These are phyloP conservation scores for Phania funesta DNA, from an alignment of 2,888 invertebrate species.

Conservation along the genomic window DNA sequence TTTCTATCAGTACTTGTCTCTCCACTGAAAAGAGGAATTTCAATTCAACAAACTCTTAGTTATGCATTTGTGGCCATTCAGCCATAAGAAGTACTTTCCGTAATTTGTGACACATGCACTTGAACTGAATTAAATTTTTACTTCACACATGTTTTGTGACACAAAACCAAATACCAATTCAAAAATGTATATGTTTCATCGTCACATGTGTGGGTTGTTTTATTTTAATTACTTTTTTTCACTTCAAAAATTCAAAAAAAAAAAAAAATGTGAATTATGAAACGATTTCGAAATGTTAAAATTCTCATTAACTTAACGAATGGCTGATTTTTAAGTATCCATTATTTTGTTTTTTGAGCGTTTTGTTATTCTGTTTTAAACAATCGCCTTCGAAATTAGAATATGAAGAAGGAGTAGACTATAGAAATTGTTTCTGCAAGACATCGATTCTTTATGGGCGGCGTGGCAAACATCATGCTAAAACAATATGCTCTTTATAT, in stretches of 20 bases:
- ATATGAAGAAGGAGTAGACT: too few relatives aligned
- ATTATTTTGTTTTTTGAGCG: neutral
- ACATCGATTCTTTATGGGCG: too few relatives aligned
- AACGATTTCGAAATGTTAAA: constrained; percentile 23
- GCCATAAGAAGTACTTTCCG: neutral
- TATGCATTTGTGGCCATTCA: constrained; percentile 4
- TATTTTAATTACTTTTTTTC: constrained; percentile 53
- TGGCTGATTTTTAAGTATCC: constrained; percentile 27
- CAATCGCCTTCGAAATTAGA: constrained; percentile 1
- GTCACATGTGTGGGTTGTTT: constrained; percentile 25
- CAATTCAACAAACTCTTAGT: neutral
- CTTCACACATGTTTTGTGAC: constrained; percentile 12
- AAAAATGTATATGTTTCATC: neutral
- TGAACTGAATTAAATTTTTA: neutral
- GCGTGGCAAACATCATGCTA: too few relatives aligned
- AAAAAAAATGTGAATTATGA: neutral
- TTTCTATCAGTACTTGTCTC: too few relatives aligned
- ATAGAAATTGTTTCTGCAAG: too few relatives aligned
- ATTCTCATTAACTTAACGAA: constrained; percentile 55
- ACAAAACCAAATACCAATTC: neutral
- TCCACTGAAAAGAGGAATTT: neutral
- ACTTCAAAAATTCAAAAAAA: constrained; percentile 7
- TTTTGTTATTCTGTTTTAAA: neutral
- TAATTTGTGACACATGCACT: constrained; percentile 3
- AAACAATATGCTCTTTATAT: too few relatives aligned